Conservation (phyloP, 1,140 invertebrate genomes). For the Pseudomyrmex concolor region DNA sequence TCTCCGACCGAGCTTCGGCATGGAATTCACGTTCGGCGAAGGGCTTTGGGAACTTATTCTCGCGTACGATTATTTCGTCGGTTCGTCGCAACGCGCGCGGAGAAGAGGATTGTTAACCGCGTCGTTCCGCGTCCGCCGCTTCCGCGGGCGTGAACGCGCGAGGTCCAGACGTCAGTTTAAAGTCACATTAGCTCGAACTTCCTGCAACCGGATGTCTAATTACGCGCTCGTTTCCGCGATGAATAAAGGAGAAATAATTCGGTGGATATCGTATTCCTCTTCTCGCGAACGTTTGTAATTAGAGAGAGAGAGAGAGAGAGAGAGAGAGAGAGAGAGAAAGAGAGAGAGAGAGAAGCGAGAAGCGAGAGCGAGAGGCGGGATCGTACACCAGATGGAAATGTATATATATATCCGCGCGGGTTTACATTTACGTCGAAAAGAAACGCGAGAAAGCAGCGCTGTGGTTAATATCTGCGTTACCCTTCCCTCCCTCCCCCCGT, state of each 20-base stretch:
- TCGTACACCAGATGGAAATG: not conserved
- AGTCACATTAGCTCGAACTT: slow-evolving; percentile 52
- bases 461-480: slow-evolving; percentile 36
- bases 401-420: slow-evolving; percentile 5
- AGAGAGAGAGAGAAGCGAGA: too few relatives aligned
- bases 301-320: not conserved
- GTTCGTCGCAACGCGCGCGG: slow-evolving; percentile 8
- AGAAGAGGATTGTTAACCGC: not conserved
- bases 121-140: slow-evolving; percentile 22
- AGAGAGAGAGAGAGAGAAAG: too few relatives aligned
- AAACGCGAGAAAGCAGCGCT: not conserved
- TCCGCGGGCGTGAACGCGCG: slow-evolving; percentile 1
- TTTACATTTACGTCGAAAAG: slow-evolving; percentile 31
- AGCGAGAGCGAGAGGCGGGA: not conserved
- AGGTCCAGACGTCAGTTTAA: slow-evolving; percentile 47
- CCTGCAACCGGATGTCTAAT: slow-evolving; percentile 46
- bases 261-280: slow-evolving; percentile 31
- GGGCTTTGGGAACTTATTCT: slow-evolving; percentile 46
- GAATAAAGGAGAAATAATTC: slow-evolving; percentile 52
- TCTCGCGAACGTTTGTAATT: slow-evolving; percentile 29
- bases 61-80: slow-evolving; percentile 40
- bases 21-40: slow-evolving; percentile 26
- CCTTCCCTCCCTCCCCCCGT: not conserved
- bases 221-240: slow-evolving; percentile 48
- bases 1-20: not conserved